Conservation (phyloP, 1,140 invertebrate species). For the Lithobius niger region DNA sequence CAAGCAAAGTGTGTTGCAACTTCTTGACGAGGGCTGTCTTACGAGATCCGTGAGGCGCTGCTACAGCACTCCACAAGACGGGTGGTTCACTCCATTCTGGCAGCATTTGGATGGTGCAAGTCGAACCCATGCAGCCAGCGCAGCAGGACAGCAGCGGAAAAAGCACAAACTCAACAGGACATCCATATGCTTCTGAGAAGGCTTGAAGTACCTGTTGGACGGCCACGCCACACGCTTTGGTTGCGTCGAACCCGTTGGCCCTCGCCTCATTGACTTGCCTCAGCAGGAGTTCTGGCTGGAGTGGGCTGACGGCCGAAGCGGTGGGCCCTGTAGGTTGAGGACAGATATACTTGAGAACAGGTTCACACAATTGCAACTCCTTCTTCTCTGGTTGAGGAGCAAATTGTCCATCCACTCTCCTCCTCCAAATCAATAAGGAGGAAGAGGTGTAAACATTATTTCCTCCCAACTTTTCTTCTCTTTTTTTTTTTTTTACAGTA, state of each 20-base stretch:
- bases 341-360: too few species aligned
- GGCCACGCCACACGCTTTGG: not conserved
- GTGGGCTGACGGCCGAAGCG: not conserved
- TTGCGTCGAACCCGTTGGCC: not conserved
- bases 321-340: not conserved
- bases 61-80: not conserved
- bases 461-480: too few species aligned
- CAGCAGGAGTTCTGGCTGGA: not conserved
- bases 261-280: not conserved
- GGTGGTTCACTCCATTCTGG: not conserved
- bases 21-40: not conserved
- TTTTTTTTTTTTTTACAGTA: too few species aligned
- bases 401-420: too few species aligned
- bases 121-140: slow-evolving; percentile 5
- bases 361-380: too few species aligned
- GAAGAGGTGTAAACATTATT: too few species aligned
- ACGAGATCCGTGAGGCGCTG: not conserved
- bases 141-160: slow-evolving; percentile 12
- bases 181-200: not conserved
- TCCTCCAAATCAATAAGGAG: too few species aligned
- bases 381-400: too few species aligned
- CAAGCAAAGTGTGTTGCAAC: not conserved
- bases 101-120: not conserved
- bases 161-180: slow-evolving; percentile 9
- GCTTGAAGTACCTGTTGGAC: not conserved